Evolutionary conservation across 1,140 invertebrate genomes (phyloP), one percentile per base, ranked within the genome.

Genomic region (Procambarus clarkii): DNA sequence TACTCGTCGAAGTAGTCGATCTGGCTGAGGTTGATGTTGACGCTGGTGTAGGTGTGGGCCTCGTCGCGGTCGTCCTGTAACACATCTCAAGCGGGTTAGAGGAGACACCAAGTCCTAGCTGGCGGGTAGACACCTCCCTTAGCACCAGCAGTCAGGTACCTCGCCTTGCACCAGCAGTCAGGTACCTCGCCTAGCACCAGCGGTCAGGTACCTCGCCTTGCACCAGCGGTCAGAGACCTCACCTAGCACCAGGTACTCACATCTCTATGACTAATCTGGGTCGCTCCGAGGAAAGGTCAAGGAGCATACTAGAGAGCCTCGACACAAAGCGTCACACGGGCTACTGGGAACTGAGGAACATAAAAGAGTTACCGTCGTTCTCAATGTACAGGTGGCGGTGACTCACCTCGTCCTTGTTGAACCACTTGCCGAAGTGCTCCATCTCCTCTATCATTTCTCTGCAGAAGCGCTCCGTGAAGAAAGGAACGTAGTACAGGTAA

Each of bases 401-500:
- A 76, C 88, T 64, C 81, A 91, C 88, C 50, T 64, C 24, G 13
- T 91, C 88, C 21, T 85, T 85, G 69, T 91, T 50, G 24, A 78
- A 71, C 88, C 88, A 91, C n/a, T 79, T 48, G 0, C 88, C 88
- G 74, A 46, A 85, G 76, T 79, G 69, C 21, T 85, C 88, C 88
- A 91, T 79, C 82, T 91, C 88, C 11, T 91, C 74, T 34, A 85
- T 58, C 71, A 91, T 44, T 8, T 91, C 81, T 18, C 54, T 48
- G 45, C 88, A 91, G 82, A 85, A 91, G 0, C 81, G 74, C 45
- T 91, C 88, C 5, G 50, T 85, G 82, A 85, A 91, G 54, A 91
- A 79, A 3, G 88, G 88, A 5, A 91, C 71, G 82, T 91, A 91
- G 45, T 84, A 91, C 18, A 91, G 74, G 54, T 85, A 46, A 48